Evolutionary conservation across 2,888 invertebrate genomes (phyloP), one percentile per base, ranked within the genome.

Genomic region (Diploptera punctata): DNA sequence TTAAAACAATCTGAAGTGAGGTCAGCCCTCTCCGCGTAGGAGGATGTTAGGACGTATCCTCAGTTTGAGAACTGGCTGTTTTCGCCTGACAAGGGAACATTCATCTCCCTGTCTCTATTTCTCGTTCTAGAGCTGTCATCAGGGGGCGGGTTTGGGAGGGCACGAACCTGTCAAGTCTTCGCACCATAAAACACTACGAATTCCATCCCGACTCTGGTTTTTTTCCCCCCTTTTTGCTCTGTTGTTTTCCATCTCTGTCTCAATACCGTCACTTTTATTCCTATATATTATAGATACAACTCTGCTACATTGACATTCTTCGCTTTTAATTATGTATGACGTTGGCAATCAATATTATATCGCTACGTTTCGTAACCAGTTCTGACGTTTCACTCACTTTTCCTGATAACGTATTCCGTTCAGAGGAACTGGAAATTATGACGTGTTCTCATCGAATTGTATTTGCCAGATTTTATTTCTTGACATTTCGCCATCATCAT

Each of bases 11-110:
- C n/a, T n/a, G n/a, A n/a, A n/a, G n/a, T n/a, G n/a, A n/a, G n/a
- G n/a, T n/a, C n/a, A n/a, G n/a, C n/a, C n/a, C n/a, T n/a, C n/a
- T n/a, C n/a, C n/a, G n/a, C n/a, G n/a, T n/a, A n/a, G n/a, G n/a
- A 33, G 33, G 33, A 7, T 33, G 33, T 33, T 33, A 33, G 33
- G 33, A 33, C 33, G 33, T 33, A 7, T 33, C 33, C 33, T 5
- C 10, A 33, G n/a, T 57, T 57, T 29, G n/a, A 5, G 57, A 18
- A 57, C 57, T 57, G 71, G 47, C 68, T 68, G 69, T 44, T 62
- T 49, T 74, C 72, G 74, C 74, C 72, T 74, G 74, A 72, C 74
- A 70, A 70, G 67, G n/a, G 67, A 44, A 60, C 74, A 74, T 74
- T 67, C 74, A 70, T 74, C 74, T 74, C 68, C 60, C 33, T 43